A percentile compares a stretch with the other conserved stretches of the same genome.
Conservation (phyloP, 2,797 vertebrate species). For the Glossophaga mutica region DNA sequence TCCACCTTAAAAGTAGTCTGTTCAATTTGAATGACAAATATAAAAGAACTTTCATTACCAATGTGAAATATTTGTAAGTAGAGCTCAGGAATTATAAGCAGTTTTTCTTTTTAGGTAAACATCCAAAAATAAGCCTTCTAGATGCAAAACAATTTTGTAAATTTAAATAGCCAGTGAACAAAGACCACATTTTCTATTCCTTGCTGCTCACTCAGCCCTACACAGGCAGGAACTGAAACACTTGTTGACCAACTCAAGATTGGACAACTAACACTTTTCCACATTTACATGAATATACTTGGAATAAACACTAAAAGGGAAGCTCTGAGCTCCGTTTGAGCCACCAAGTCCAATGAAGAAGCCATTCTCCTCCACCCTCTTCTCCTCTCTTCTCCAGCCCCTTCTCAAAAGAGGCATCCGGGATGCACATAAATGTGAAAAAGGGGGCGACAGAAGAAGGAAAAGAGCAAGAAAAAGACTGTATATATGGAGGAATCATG, state of each 20-base stretch:
- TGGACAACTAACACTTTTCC: neutral
- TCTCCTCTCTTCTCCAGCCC: neutral
- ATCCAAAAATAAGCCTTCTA: constrained; percentile 36
- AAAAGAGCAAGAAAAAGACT: neutral
- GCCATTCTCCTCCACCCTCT: neutral
- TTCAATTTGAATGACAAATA: constrained; percentile 49
- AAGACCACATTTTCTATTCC: neutral
- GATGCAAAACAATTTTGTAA: constrained; percentile 55
- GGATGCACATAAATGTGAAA: neutral
- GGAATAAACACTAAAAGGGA: constrained; percentile 5
- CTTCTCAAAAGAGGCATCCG: neutral
- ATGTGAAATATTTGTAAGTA: constrained; percentile 48
- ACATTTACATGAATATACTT: constrained; percentile 15
- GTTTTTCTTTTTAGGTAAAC: constrained; percentile 60
- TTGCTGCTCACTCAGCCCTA: neutral
- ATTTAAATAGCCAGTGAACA: constrained; percentile 53
- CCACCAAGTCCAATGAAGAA: neutral
- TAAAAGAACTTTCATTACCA: constrained; percentile 51
- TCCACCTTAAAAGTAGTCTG: constrained; percentile 33
- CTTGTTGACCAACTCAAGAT: neutral
- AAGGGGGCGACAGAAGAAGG: neutral
- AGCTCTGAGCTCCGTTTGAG: neutral
- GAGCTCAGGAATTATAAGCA: constrained; percentile 46
- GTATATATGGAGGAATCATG: neutral
- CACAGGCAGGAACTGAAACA: neutral